Evolutionary conservation across 1,140 invertebrate genomes (phyloP).

Genomic region (Sinonovacula constricta): DNA sequence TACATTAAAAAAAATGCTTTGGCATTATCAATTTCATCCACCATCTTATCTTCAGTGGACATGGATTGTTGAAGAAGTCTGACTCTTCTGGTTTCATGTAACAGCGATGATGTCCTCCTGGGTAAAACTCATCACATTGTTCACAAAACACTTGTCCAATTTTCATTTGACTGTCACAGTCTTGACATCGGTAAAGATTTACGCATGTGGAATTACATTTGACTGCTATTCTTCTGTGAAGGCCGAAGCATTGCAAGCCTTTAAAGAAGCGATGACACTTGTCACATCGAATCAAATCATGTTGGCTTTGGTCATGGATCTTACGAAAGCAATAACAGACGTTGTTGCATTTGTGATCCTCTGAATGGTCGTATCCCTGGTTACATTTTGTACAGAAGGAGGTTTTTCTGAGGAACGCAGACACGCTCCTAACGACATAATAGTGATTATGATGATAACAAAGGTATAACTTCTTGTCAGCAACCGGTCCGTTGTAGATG

Average conservation of each 20-base stretch:
- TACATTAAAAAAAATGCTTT: conserved; percentile 27
- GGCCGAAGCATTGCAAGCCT: background rate
- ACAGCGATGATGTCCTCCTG: conserved; percentile 2
- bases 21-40: conserved; percentile 2
- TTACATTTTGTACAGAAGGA: conserved; percentile 7
- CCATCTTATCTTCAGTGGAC: conserved; percentile 3
- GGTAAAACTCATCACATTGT: background rate
- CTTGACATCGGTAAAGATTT: conserved; percentile 14
- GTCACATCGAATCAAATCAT: conserved; percentile 11
- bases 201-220: conserved; percentile 14
- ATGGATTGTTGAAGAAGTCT: background rate
- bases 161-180: no score
- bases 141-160: background rate
- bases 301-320: background rate
- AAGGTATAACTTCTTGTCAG: conserved; percentile 18
- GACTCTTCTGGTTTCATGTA: conserved; percentile 3
- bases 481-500: background rate
- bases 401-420: conserved; percentile 8
- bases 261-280: conserved; percentile 7
- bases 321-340: conserved; percentile 19
- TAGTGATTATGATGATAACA: conserved; percentile 30
- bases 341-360: conserved; percentile 19
- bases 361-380: conserved; percentile 36
- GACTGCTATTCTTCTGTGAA: background rate
- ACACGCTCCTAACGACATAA: conserved; percentile 22